Base-by-base conservation (phyloP, 2,888 invertebrate species). In the Tortrix viridana region DNA sequence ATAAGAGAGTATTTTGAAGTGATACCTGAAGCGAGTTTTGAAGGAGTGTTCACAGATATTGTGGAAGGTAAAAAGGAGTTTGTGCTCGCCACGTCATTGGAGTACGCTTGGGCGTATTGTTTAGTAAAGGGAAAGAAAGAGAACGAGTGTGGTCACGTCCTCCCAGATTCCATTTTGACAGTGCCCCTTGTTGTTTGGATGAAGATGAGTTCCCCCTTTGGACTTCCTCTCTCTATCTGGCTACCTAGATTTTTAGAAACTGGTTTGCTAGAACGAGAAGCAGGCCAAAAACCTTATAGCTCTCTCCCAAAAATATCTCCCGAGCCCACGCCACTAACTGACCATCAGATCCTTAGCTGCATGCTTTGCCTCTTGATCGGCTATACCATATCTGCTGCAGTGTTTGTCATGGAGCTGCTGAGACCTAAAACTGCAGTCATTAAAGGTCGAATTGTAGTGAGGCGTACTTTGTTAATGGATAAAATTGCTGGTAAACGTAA, bases 131-230 rank as follows among this genome's bases (percentile, higher is more conserved):
- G 83, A 0, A 82, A 80, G 63, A 82, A 79, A 14, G 85, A 84
- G 14, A 75, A 79, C n/a, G 82, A 82, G 60, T 88, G 88, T 67
- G 88, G 85, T 0, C 79, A 85, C 54, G 67, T 87, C 2, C 73
- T 89, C 3, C 79, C 86, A 0, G 87, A 88, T 57, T 84, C 85
- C 0, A 86, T 88, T 26, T 73, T 88, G 72, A 82, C 83, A 1
- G 76, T 86, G 5, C 86, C 88, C 5, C 71, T 87, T 50, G 88
- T 87, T 1, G 74, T 88, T 16, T 88, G 85, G 87, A 82, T 84
- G 78, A 81, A 71, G 58, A 78, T 76, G 63, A 74, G 81, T 58
- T 88, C 88, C 12, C 82, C 86, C 1, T 87, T 84, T 56, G 68
- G 69, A 2, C 71, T 69, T 14, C 71, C 83, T 0, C 58, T 88